A percentile compares a stretch with the other conserved stretches of the same genome.
phyloP scores from a whole-genome alignment of 2,113 vertebrate genomes.

The Ranitomeya variabilis region DNA sequence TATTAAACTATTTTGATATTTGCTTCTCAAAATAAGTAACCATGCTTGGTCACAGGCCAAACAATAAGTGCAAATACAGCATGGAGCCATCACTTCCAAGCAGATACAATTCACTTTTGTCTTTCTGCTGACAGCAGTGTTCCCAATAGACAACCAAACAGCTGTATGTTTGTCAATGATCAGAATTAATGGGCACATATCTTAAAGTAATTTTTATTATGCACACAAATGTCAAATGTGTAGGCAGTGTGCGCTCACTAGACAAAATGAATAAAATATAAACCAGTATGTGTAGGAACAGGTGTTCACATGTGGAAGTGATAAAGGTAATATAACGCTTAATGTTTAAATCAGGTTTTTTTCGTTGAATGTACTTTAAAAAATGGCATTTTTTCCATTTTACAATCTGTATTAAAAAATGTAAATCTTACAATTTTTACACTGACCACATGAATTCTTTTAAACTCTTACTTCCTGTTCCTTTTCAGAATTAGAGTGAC shows the following conservation, averaged over 20 bases:
- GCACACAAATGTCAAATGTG: background rate
- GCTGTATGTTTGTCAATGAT: background rate
- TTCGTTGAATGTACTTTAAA: too few species aligned
- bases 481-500: too few species aligned
- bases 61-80: background rate
- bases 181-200: background rate
- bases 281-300: background rate
- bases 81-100: background rate
- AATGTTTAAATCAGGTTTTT: too few species aligned
- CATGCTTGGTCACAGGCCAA: background rate
- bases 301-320: background rate
- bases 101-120: background rate
- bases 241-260: background rate
- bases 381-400: too few species aligned
- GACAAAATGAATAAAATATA: background rate
- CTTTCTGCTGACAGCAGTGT: background rate
- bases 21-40: background rate
- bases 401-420: too few species aligned
- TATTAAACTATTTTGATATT: background rate
- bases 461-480: too few species aligned
- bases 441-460: too few species aligned
- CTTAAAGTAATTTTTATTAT: background rate
- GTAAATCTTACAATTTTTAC: too few species aligned
- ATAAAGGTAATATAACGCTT: too few species aligned
- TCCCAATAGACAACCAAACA: background rate